Percentiles rank a stretch among this genome's conserved stretches.
Evolutionary conservation across 2,888 invertebrate species (phyloP).

Genomic region (Blastobasis adustella): DNA sequence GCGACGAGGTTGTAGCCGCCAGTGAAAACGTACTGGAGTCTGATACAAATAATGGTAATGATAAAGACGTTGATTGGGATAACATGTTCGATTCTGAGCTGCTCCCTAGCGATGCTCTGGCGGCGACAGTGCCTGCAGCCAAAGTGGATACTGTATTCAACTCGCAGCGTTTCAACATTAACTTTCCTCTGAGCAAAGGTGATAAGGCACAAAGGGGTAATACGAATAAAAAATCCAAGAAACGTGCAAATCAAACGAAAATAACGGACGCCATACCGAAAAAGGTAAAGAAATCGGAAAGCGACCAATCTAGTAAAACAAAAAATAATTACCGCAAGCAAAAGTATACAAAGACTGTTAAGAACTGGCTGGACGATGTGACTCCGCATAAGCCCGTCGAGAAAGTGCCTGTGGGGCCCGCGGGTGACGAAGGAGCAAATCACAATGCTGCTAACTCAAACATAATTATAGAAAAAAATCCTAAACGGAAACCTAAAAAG

Average conservation of each 20-base stretch:
- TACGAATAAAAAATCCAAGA: constrained; percentile 1
- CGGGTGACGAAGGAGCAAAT: neutral
- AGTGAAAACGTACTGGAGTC: too few species aligned
- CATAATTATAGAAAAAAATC: neutral
- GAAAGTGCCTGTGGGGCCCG: neutral
- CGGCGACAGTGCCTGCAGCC: neutral
- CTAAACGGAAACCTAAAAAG: constrained; percentile 18
- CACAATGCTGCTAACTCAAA: neutral
- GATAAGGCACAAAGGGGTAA: neutral
- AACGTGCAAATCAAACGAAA: constrained; percentile 18
- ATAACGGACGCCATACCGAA: constrained; percentile 18
- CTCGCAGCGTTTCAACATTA: neutral
- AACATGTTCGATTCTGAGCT: constrained; percentile 50
- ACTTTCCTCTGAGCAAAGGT: neutral
- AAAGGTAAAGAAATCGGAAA: constrained; percentile 23
- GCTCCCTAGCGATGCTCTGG: constrained; percentile 16
- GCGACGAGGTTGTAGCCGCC: too few species aligned
- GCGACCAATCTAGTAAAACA: constrained; percentile 5
- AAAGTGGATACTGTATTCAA: neutral
- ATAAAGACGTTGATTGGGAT: constrained; percentile 30
- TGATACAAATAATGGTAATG: neutral
- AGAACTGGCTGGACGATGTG: constrained; percentile 46
- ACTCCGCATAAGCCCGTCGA: constrained; percentile 19
- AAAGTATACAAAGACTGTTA: constrained; percentile 43
- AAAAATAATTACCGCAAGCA: constrained; percentile 31